Base-by-base conservation (phyloP, 2,888 invertebrate genomes). In the Nephrotoma guestfalica region DNA sequence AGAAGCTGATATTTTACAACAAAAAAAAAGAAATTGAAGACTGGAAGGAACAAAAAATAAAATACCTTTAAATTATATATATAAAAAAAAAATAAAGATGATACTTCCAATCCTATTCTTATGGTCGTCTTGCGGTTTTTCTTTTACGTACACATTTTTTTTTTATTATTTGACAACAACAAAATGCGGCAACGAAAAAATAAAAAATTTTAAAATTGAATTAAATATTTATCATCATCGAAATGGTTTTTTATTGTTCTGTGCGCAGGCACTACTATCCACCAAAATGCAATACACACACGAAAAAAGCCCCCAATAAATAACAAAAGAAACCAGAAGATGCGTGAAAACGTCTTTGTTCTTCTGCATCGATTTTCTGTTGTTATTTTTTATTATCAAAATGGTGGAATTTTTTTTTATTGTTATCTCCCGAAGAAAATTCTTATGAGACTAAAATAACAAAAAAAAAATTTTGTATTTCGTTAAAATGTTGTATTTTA, bases 31-130 rank as follows among this genome's bases (percentile, higher is more conserved):
- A 84, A 41, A 84, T 41, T 84, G 84, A 84, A 84, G 41, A 84
- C 84, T 84, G 84, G 84, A 84, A 84, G 84, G 84, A 84, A 84
- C 41, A 71, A 71, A 84, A 84, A 84, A 84, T 41, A 83, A 84
- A 84, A 84, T 84, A 84, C 84, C 41, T 42, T 41, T 42, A 84
- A 84, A 84, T 41, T 41, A 83, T 40, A 83, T 11, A 83, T 47
- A 83, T 5, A 83, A 40, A 41, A 83, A 11, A 51, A 51, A 83
- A 83, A 6, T 84, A 42, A 84, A 84, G 84, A 84, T 41, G 84
- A 84, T 84, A 41, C 84, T 84, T 84, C 84, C 84, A 84, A 84
- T 84, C 41, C 84, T 42, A 84, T 15, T 84, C 41, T 84, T 84
- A 84, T 42, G 84, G 41, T 71, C 71, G 71, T 71, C 71, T 84